Evolutionary conservation across 2,113 vertebrate genomes (phyloP), one percentile per base, ranked within the genome.

Genomic region (Tachuris rubrigastra): DNA sequence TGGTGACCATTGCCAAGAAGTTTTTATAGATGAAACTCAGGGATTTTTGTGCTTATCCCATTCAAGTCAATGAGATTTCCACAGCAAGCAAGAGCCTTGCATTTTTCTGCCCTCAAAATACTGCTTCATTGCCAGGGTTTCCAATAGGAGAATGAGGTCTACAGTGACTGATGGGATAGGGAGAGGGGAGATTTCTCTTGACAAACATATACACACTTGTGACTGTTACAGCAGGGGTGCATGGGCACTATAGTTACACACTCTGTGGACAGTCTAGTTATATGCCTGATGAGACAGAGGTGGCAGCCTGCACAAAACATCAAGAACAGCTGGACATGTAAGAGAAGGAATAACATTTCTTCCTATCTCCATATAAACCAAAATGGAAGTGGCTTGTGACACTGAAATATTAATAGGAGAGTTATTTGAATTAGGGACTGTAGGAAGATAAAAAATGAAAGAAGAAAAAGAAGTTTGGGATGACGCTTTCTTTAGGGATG

Each of bases 81-180:
- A 78, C 7, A 68, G 5, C 39, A 86, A 56, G 17, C 11, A 73
- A 23, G 0, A 0, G 10, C 12, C 13, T 69, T 62, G 15, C 4
- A 16, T 50, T 75, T 84, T 74, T 39, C 35, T 66, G n/a, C 5
- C 5, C 5, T 1, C 18, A 49, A 49, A 62, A 69, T 41, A 33
- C 3, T 0, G 0, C 25, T 86, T 27, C 5, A 31, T 19, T 68
- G 12, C 4, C 35, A 66, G 10, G 4, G 21, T 49, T 69, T 74
- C 50, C 42, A 42, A 10, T 0, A n/a, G 28, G 6, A 66, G 8
- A 13, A 24, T 46, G 9, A 18, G 25, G 7, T 27, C 24, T 60
- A 3, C 7, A 47, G 65, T 12, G 6, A 3, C 19, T 75, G 6
- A 27, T 39, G 30, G 4, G 4, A 24, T 31, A 8, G 14, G 4